Conservation (phyloP, 2,888 invertebrate species). For the Protonemura montana region DNA sequence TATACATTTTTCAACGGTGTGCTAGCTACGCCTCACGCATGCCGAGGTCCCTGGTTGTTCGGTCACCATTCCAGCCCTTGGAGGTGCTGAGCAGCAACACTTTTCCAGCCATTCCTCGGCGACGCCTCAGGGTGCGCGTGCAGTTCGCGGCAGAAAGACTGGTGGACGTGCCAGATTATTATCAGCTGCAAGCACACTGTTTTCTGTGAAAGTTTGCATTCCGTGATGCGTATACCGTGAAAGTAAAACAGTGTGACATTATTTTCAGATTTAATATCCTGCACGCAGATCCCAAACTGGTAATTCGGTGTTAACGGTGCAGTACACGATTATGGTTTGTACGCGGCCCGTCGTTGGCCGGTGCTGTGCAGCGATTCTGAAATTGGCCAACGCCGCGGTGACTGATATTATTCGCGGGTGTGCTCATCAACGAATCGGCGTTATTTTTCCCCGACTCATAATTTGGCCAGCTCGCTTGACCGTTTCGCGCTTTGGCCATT, state of each 20-base stretch:
- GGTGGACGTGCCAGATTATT: background rate
- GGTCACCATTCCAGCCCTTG: too few relatives aligned
- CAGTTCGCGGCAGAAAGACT: background rate
- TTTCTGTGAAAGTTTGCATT: background rate
- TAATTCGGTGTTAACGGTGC: background rate
- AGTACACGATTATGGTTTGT: too few relatives aligned
- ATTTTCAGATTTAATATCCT: background rate
- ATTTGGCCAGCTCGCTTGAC: slow-evolving; percentile 32
- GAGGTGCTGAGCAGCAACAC: too few relatives aligned
- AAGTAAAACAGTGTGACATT: background rate
- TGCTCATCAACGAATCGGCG: slow-evolving; percentile 33
- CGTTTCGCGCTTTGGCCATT: slow-evolving; percentile 21
- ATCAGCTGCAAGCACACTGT: background rate
- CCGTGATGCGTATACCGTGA: background rate
- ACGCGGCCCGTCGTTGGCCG: too few relatives aligned
- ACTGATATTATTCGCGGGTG: slow-evolving; percentile 8
- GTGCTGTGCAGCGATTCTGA: background rate
- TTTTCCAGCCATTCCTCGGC: too few relatives aligned
- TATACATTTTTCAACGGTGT: too few relatives aligned
- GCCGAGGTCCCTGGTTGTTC: too few relatives aligned
- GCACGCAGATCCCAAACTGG: background rate
- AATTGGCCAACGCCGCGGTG: background rate
- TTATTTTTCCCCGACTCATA: slow-evolving; percentile 23
- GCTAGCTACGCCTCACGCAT: too few relatives aligned
- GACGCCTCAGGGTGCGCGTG: too few relatives aligned